phyloP scores from a whole-genome alignment of 2,113 vertebrate genomes.

The Rhombomys opimus region DNA sequence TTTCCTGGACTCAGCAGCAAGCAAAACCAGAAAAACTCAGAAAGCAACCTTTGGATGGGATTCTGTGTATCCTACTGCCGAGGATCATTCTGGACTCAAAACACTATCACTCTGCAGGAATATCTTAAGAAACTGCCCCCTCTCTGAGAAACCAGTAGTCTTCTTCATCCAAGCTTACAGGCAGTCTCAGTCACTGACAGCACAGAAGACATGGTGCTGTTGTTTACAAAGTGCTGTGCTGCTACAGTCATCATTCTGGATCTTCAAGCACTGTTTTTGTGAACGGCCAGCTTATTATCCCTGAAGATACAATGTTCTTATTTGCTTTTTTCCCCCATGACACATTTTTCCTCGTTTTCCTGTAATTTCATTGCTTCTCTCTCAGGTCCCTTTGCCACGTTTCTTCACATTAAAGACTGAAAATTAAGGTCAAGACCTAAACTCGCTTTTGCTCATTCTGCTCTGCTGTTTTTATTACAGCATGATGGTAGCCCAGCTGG shows the following conservation, averaged over 20 bases:
- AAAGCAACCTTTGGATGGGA: not conserved
- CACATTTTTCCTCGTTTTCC: not conserved
- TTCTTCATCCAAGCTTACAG: not conserved
- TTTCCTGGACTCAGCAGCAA: not conserved
- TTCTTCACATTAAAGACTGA: not conserved
- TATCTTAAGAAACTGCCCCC: accelerated
- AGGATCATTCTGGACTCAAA: not conserved
- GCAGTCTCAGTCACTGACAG: not conserved
- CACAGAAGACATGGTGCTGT: accelerated
- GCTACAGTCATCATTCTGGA: not conserved
- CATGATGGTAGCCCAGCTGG: not conserved
- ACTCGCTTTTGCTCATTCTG: not conserved
- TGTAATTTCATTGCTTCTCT: not conserved
- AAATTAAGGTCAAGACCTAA: not conserved
- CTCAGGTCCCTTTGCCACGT: not conserved
- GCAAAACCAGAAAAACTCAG: not conserved
- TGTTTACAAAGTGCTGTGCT: not conserved
- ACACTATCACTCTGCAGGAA: no score
- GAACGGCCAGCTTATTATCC: not conserved
- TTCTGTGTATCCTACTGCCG: not conserved
- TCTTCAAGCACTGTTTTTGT: not conserved
- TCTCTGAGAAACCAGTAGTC: not conserved
- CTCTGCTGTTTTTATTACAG: not conserved
- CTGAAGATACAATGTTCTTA: not conserved
- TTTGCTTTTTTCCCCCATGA: not conserved